phyloP scores from a whole-genome alignment of 2,797 vertebrate species.

The Prionace glauca region DNA sequence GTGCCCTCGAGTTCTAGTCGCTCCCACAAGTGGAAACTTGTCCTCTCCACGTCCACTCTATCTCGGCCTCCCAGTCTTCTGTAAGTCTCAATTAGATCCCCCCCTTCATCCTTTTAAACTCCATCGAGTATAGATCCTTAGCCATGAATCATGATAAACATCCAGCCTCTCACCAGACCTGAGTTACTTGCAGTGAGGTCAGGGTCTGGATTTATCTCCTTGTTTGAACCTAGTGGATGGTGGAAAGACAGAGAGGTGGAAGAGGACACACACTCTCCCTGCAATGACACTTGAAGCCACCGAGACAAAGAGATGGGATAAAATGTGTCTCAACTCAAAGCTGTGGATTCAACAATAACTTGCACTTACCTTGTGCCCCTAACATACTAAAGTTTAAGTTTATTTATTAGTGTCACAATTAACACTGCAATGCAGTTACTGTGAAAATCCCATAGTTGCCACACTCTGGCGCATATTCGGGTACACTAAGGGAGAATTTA shows the following conservation, averaged over 20 bases:
- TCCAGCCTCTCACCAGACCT: not conserved
- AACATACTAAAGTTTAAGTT: not conserved
- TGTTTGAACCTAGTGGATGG: not conserved
- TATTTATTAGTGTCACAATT: too few relatives aligned
- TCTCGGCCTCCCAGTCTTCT: too few relatives aligned
- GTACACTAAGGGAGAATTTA: too few relatives aligned
- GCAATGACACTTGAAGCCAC: not conserved
- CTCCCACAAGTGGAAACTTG: too few relatives aligned
- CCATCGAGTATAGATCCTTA: too few relatives aligned
- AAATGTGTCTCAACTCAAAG: not conserved
- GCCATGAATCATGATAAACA: not conserved
- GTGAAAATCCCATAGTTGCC: too few relatives aligned
- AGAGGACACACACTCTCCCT: not conserved
- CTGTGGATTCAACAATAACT: not conserved
- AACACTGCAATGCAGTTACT: too few relatives aligned
- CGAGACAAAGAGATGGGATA: not conserved
- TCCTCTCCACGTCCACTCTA: too few relatives aligned
- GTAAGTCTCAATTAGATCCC: too few relatives aligned
- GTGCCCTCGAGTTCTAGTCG: too few relatives aligned
- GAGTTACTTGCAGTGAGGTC: not conserved
- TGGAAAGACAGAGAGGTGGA: not conserved
- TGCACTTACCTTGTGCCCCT: not conserved
- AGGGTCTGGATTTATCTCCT: not conserved
- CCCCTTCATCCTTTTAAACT: too few relatives aligned
- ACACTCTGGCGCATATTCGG: too few relatives aligned